Base-by-base conservation (phyloP, 2,797 vertebrate species). In the Sebastes kiyomatsui region DNA sequence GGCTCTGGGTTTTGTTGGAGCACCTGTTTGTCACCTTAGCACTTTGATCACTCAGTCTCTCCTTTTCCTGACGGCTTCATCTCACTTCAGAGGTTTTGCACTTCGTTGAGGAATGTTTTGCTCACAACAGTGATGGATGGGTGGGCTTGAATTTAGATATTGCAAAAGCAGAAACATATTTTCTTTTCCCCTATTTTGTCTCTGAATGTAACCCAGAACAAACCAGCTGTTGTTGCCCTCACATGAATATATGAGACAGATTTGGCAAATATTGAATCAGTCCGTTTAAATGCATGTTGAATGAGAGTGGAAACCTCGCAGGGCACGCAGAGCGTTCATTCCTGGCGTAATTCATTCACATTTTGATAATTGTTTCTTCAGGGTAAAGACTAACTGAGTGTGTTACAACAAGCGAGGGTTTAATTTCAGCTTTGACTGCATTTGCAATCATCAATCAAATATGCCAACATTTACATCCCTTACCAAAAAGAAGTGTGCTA, bases 1-100 rank as follows among this genome's bases (percentile, higher is more conserved):
- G 23, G 52, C 20, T 25, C 14, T 1, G 2, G 76, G 67, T 85
- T 84, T 90, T 91, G 87, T 89, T 80, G 58, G 2, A 86, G 80
- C 91, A 89, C 85, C 88, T 89, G 88, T 82, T 81, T 75, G 85
- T 80, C 70, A 84, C 74, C 75, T 69, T 10, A 7, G 2, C 55
- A 16, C 80, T 90, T 81, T 84, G 82, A 88, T 86, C 81, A 60
- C 32, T 35, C 20, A 4, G 20, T 11, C 72, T 58, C 52, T 6
- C 5, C 16, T 38, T 25, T 28, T 25, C 59, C 59, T 59, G 49
- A 60, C 76, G 60, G 68, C 65, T 77, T 81, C 52, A 18, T 30
- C n/a, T 73, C 46, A 66, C 62, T 49, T 68, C 59, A 49, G 33
- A 61, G 58, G 79, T 11, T 2, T 61, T 25, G 6, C 69, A 54